Evolutionary conservation across 1,140 invertebrate species (phyloP), one percentile per base, ranked within the genome.

Genomic region (Bombus sylvicola): DNA sequence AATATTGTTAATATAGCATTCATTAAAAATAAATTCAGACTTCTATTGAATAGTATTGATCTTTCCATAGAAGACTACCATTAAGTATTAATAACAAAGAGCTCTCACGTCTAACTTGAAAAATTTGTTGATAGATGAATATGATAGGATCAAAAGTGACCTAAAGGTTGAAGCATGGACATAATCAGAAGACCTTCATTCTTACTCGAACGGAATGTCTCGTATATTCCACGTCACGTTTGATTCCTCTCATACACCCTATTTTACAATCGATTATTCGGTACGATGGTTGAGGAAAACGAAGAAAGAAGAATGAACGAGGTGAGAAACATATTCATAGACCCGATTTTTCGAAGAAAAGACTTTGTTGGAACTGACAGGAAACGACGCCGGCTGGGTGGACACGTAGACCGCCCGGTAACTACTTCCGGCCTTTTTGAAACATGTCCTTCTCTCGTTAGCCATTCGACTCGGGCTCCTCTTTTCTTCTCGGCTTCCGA

Each of bases 371-470:
- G 41, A 25, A 25, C 31, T 39, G 41, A 18, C 41, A 73, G 83
- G 77, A 81, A 81, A 53, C 59, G 78, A 39, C 31, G 78, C 34
- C 43, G 69, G 71, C 41, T 79, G 75, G 83, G 31, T 34, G 72
- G 57, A 68, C 43, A 81, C 66, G 68, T 73, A 77, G 34, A 82
- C 69, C 47, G 39, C 57, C 12, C 71, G 75, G 81, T 90, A 91
- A 91, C 73, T 86, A 91, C 87, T 92, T 91, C 89, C 88, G 76
- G 69, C 83, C 57, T 86, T 88, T 90, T 87, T 87, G 77, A 89
- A 87, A 87, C 64, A 78, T 72, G 81, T 88, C 86, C 73, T 78
- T 83, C 81, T 83, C 87, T 87, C 85, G 89, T 85, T 90, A 84
- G 77, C 69, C 79, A 85, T 87, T 87, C 80, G 84, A 85, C 87